Conservation (phyloP, 2,888 invertebrate species). For the Apotomis betuletana region DNA sequence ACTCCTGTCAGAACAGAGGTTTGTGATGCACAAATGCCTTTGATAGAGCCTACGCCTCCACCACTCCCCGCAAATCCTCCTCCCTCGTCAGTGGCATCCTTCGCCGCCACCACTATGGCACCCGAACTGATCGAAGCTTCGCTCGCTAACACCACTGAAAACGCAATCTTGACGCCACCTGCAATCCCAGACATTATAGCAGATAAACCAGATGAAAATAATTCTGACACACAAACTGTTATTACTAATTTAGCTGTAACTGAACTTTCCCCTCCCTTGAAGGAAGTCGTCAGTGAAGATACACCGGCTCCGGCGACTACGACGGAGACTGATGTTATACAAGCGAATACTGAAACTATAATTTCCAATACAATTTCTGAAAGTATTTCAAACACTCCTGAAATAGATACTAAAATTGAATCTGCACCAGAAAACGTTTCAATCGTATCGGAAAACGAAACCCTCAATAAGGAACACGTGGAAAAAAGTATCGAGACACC, state of each 20-base stretch:
- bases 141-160: slow-evolving; percentile 72
- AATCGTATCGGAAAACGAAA: not conserved
- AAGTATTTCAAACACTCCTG: not conserved
- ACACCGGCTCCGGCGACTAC: slow-evolving; percentile 10
- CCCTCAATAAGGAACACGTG: not conserved
- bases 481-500: slow-evolving; percentile 1
- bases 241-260: slow-evolving; percentile 38
- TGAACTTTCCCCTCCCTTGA: slow-evolving; percentile 40
- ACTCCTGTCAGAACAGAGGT: slow-evolving; percentile 79
- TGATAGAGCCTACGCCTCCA: slow-evolving; percentile 87
- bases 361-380: not conserved
- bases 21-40: slow-evolving; percentile 84
- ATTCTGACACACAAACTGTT: slow-evolving; percentile 22
- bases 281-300: slow-evolving; percentile 31
- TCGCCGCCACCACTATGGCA: slow-evolving; percentile 88
- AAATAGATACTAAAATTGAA: slow-evolving; percentile 12
- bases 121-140: slow-evolving; percentile 77
- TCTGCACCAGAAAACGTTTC: not conserved
- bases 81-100: slow-evolving; percentile 89
- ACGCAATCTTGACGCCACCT: slow-evolving; percentile 60
- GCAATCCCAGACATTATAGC: slow-evolving; percentile 58
- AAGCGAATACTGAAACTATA: not conserved
- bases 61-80: slow-evolving; percentile 89
- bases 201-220: slow-evolving; percentile 45
- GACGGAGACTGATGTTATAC: slow-evolving; percentile 13